Conservation (phyloP, 2,888 invertebrate species). For the Eupithecia exiguata region DNA sequence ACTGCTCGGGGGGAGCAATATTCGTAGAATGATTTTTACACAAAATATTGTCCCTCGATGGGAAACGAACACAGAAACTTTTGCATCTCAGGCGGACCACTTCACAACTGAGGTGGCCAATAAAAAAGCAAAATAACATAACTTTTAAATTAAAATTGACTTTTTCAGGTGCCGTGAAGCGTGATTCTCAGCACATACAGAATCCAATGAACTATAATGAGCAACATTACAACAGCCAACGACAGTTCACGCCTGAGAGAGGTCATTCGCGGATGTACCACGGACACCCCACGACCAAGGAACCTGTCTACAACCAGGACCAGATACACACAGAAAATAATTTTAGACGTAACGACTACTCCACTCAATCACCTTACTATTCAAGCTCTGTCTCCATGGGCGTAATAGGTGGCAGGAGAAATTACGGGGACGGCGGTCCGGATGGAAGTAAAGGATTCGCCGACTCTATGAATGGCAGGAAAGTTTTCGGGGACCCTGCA, state of each 20-base stretch:
- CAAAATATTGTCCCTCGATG: background rate
- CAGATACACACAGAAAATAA: constrained; percentile 47
- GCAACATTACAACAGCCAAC: constrained; percentile 49
- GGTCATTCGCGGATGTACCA: constrained; percentile 66
- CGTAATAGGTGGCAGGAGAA: constrained; percentile 35
- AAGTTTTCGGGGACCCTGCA: background rate
- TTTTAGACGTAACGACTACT: constrained; percentile 53
- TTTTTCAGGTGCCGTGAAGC: constrained; percentile 56
- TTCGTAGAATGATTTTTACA: no score
- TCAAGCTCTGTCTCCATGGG: constrained; percentile 22
- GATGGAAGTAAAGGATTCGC: background rate
- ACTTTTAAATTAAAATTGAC: background rate
- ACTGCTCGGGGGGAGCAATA: no score
- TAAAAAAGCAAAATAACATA: background rate
- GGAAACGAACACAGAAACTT: background rate
- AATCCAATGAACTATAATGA: constrained; percentile 43
- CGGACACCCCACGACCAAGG: constrained; percentile 48
- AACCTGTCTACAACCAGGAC: constrained; percentile 31
- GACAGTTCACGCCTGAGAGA: constrained; percentile 55
- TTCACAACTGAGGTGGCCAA: background rate
- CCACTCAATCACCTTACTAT: constrained; percentile 39
- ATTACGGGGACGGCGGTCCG: constrained; percentile 38
- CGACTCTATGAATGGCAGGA: background rate
- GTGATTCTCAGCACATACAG: constrained; percentile 43
- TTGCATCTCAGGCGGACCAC: background rate